phyloP scores from a whole-genome alignment of 2,797 vertebrate species.

The Chrysocyon brachyurus region DNA sequence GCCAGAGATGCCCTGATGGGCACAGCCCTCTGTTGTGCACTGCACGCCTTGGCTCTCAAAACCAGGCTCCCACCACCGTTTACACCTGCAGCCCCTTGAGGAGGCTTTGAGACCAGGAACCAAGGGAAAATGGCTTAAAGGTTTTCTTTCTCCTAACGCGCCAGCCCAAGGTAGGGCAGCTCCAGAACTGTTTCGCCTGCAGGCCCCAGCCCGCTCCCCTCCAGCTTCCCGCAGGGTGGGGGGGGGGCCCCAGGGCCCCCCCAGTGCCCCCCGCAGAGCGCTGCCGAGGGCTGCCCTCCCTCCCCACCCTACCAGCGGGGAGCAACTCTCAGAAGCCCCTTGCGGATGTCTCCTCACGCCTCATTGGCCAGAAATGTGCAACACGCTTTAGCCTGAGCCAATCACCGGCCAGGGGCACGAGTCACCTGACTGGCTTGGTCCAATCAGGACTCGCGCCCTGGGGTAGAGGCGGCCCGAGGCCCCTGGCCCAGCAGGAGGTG shows the following conservation, averaged over 20 bases:
- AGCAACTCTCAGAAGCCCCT: not conserved
- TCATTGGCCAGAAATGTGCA: conserved; percentile 33
- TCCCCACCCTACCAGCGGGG: not conserved
- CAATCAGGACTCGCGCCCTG: not conserved
- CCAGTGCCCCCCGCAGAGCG: too few relatives aligned
- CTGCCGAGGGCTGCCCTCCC: not conserved
- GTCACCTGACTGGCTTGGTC: not conserved
- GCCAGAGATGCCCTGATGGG: not conserved
- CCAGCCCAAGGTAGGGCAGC: too few relatives aligned
- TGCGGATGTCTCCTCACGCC: not conserved
- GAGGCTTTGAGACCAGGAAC: not conserved
- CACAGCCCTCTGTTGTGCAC: too few relatives aligned
- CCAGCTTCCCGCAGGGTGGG: too few relatives aligned
- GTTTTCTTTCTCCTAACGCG: not conserved
- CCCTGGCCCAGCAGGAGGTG: not conserved
- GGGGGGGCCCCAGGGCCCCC: too few relatives aligned
- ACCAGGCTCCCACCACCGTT: not conserved
- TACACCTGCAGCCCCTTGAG: not conserved
- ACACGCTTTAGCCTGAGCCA: conserved; percentile 14
- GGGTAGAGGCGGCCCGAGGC: not conserved
- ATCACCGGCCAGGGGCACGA: not conserved
- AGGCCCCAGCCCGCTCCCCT: not conserved
- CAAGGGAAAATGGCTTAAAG: not conserved
- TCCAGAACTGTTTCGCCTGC: not conserved
- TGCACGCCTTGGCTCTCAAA: not conserved